Base-by-base conservation (phyloP, 2,797 vertebrate species). In the Sus cebifrons region DNA sequence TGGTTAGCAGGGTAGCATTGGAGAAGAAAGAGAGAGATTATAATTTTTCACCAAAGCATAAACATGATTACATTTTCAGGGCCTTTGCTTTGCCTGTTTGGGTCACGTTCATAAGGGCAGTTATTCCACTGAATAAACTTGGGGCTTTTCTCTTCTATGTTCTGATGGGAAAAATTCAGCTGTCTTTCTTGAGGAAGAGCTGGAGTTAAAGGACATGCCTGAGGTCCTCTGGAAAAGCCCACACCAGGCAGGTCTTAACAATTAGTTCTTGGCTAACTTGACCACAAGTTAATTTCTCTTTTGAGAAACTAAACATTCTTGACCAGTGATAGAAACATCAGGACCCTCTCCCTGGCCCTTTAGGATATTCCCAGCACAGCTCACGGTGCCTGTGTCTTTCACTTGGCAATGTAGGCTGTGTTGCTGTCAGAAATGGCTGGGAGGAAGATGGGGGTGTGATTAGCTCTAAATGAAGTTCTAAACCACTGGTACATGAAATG, bases 381-480 rank as follows among this genome's bases (percentile, higher is more conserved):
- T 75, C 79, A 25, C 54, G 17, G 58, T 0, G 52, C 40, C 81
- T 32, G 32, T 0, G 7, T 52, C 86, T 93, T 84, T 81, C 54
- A 36, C 91, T 60, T 89, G 91, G 96, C 96, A 95, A 96, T 86
- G 71, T 0, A 70, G 96, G 97, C 92, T 96, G 68, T 23, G 60
- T 32, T 85, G 85, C 93, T 97, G 96, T 98, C 97, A 98, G 96
- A 98, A 98, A 97, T 87, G 98, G 96, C 93, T 95, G n/a, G n/a
- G 92, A 97, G 96, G 92, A 92, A 96, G 95, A 91, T 56, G 89
- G 97, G 95, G 98, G 93, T 97, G 97, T 98, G 97, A 98, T 98
- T 98, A 98, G 93, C 91, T 97, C 96, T 98, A 98, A 98, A 98
- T 18, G 49, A 99, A 98, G 98, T 98, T 99, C 98, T 98, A 97